phyloP scores from a whole-genome alignment of 1,140 invertebrate species.

The Pomacea maculata region DNA sequence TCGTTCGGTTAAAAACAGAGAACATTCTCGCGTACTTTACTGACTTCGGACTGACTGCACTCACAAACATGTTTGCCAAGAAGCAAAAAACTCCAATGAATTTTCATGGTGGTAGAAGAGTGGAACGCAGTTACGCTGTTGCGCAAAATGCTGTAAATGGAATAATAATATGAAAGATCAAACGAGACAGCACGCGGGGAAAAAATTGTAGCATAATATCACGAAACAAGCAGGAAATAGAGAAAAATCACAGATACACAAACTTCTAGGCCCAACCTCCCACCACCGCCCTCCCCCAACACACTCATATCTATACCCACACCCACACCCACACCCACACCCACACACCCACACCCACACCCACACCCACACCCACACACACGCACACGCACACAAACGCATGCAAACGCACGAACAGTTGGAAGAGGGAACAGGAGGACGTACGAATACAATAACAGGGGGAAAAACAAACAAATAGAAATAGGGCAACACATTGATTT shows the following conservation, averaged over 20 bases:
- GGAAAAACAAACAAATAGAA: no score
- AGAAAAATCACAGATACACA: neutral
- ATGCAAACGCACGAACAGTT: neutral
- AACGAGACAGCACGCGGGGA: no score
- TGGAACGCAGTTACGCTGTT: neutral
- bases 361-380: neutral
- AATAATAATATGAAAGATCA: neutral
- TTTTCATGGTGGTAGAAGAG: neutral
- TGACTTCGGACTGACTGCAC: no score
- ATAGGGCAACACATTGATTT: no score
- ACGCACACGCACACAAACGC: neutral
- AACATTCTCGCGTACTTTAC: no score
- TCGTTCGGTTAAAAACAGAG: no score
- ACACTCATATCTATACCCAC: neutral
- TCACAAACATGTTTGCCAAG: no score
- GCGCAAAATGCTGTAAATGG: neutral
- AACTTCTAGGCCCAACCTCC: neutral
- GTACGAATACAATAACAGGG: neutral
- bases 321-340: neutral
- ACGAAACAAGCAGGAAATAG: neutral
- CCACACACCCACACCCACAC: neutral
- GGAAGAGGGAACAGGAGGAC: neutral
- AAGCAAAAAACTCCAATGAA: no score
- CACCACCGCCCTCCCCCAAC: neutral
- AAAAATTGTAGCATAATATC: neutral